Percentiles rank a stretch among this genome's conserved stretches.
Evolutionary conservation across 2,113 vertebrate genomes (phyloP).

Genomic region (Plecturocebus donacophilus): DNA sequence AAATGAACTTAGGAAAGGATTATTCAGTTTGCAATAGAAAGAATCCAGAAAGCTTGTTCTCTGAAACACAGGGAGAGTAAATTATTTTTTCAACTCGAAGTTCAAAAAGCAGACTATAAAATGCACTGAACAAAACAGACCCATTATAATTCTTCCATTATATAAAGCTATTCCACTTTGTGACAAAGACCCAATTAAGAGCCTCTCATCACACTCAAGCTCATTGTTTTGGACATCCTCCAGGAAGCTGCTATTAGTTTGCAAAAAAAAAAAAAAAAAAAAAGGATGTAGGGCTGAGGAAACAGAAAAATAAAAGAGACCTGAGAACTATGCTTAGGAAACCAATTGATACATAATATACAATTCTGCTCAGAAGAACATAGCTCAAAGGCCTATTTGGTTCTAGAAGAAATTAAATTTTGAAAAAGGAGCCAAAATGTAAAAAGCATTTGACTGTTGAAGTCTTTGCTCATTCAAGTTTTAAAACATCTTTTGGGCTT

Average conservation of each 20-base stretch:
- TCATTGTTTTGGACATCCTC: background rate
- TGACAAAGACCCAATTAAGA: background rate
- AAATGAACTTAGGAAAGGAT: background rate
- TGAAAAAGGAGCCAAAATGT: background rate
- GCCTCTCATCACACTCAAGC: background rate
- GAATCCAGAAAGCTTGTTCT: background rate
- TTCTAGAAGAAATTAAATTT: background rate
- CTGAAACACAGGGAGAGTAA: background rate
- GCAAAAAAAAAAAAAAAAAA: too few relatives aligned
- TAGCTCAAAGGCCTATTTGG: background rate
- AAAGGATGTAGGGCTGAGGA: background rate
- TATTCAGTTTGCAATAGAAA: background rate
- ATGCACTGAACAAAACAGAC: background rate
- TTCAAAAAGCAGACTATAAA: background rate
- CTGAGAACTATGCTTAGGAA: background rate
- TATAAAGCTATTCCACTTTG: background rate
- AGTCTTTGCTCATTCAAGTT: background rate
- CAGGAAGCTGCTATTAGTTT: background rate
- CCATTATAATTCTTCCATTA: background rate
- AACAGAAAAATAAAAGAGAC: background rate
- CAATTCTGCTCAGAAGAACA: background rate
- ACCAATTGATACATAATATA: background rate
- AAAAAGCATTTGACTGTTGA: background rate
- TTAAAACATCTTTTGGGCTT: background rate
- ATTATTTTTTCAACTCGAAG: background rate